Percentiles rank a stretch among this genome's conserved stretches.
These are phyloP conservation scores for Melieria crassipennis DNA, from an alignment of 2,888 invertebrate species.

Conservation along the genomic window DNA sequence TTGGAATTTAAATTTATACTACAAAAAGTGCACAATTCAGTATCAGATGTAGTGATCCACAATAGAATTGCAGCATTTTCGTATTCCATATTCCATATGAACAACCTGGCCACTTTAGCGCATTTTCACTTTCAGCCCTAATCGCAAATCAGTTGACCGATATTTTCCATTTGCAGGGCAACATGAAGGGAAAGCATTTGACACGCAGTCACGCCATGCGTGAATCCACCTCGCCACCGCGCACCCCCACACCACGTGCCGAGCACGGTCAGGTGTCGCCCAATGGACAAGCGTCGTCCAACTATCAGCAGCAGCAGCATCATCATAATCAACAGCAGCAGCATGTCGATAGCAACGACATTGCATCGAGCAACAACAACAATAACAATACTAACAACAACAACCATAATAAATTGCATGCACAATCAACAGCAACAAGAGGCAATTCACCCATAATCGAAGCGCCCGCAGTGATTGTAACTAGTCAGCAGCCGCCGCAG, in stretches of 20 bases:
- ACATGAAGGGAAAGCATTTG: constrained; percentile 82
- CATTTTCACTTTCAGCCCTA: neutral
- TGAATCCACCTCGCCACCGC: constrained; percentile 79
- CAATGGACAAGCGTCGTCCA: constrained; percentile 35
- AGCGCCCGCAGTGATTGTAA: constrained; percentile 62
- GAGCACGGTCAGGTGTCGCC: constrained; percentile 48
- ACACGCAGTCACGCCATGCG: constrained; percentile 91
- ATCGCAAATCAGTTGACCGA: neutral
- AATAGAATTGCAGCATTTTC: no score
- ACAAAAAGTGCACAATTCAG: no score
- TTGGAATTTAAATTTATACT: no score
- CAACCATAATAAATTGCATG: constrained; percentile 53
- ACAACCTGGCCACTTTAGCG: no score
- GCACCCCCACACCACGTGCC: constrained; percentile 68
- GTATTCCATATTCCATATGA: no score
- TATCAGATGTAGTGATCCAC: no score
- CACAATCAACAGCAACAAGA: constrained; percentile 53
- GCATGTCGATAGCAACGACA: constrained; percentile 50
- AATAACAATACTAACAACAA: constrained; percentile 47
- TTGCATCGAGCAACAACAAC: constrained; percentile 47
- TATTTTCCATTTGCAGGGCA: constrained; percentile 67
- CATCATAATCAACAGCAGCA: constrained; percentile 54
- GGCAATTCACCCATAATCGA: constrained; percentile 61
- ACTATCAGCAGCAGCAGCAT: constrained; percentile 51
- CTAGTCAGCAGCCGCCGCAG: constrained; percentile 58